These are phyloP conservation scores for Hemibagrus guttatus DNA, from an alignment of 2,797 vertebrate genomes.

Conservation along the genomic window DNA sequence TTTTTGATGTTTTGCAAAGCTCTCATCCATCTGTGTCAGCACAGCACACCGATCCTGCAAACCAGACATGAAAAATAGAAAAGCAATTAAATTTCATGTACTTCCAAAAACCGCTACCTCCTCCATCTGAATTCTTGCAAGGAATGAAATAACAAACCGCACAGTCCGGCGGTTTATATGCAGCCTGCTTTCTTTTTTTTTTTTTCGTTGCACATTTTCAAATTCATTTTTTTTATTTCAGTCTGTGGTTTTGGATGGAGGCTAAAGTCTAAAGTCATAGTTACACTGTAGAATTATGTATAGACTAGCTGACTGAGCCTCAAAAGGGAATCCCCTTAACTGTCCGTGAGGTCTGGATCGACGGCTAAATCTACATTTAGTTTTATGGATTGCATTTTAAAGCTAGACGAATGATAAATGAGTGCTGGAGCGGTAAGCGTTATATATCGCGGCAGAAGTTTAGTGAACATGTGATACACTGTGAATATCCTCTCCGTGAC, in stretches of 20 bases:
- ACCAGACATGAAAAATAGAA: slow-evolving; percentile 54
- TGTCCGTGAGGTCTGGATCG: slow-evolving; percentile 57
- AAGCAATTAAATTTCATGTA: slow-evolving; percentile 65
- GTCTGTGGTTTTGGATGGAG: slow-evolving; percentile 61
- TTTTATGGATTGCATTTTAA: slow-evolving; percentile 20
- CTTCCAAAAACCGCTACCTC: slow-evolving; percentile 52
- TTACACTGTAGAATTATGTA: slow-evolving; percentile 67
- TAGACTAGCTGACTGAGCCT: slow-evolving; percentile 60
- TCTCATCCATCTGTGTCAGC: slow-evolving; percentile 38
- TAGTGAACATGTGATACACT: slow-evolving; percentile 50
- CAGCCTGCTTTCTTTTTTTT: slow-evolving; percentile 58
- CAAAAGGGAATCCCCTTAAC: slow-evolving; percentile 58
- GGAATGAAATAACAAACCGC: slow-evolving; percentile 73
- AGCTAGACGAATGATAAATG: background rate
- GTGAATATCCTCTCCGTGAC: background rate
- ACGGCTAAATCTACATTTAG: slow-evolving; percentile 31
- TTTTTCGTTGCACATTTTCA: slow-evolving; percentile 67
- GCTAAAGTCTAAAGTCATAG: slow-evolving; percentile 63
- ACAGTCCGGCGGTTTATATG: slow-evolving; percentile 70
- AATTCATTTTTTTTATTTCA: slow-evolving; percentile 65
- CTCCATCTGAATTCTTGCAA: slow-evolving; percentile 63
- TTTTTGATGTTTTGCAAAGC: slow-evolving; percentile 6
- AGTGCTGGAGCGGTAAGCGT: background rate
- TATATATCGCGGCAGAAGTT: slow-evolving; percentile 18
- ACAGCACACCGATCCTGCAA: slow-evolving; percentile 50